Conservation (phyloP, 2,888 invertebrate species). For the Drosophila merina region DNA sequence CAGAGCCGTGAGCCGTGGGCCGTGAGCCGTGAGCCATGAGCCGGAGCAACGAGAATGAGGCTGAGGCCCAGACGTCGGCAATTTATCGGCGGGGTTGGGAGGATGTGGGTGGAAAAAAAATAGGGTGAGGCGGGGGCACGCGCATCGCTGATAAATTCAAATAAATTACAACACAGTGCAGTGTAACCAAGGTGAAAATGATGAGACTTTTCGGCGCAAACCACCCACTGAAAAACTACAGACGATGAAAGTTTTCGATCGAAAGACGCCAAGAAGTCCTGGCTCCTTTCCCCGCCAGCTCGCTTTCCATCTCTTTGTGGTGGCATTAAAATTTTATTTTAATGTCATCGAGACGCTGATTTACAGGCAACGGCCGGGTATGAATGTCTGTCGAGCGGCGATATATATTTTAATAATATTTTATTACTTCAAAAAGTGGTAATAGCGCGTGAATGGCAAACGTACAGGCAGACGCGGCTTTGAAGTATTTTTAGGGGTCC, state of each 20-base stretch:
- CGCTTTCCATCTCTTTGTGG: constrained; percentile 30
- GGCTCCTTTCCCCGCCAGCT: neutral
- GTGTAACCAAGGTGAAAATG: constrained; percentile 82
- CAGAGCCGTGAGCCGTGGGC: neutral
- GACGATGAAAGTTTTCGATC: constrained; percentile 70
- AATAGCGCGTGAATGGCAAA: constrained; percentile 70
- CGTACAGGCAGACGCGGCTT: neutral
- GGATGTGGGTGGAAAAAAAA: constrained; percentile 9
- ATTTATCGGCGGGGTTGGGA: neutral
- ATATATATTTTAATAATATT: constrained; percentile 82
- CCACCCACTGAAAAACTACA: constrained; percentile 20
- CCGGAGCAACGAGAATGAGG: constrained; percentile 65
- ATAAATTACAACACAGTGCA: constrained; percentile 70
- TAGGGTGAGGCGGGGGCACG: constrained; percentile 21
- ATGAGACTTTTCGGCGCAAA: constrained; percentile 42
- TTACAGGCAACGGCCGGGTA: constrained; percentile 67
- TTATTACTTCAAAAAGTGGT: constrained; percentile 80
- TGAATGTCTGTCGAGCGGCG: constrained; percentile 22
- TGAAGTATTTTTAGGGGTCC: neutral
- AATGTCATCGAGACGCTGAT: constrained; percentile 83
- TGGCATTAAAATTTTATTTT: constrained; percentile 83
- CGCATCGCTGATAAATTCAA: constrained; percentile 74
- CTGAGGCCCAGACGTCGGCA: constrained; percentile 41
- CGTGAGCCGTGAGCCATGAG: neutral
- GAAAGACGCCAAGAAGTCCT: constrained; percentile 48